These are phyloP conservation scores for Sinonovacula constricta DNA, from an alignment of 1,140 invertebrate species.

Conservation along the genomic window DNA sequence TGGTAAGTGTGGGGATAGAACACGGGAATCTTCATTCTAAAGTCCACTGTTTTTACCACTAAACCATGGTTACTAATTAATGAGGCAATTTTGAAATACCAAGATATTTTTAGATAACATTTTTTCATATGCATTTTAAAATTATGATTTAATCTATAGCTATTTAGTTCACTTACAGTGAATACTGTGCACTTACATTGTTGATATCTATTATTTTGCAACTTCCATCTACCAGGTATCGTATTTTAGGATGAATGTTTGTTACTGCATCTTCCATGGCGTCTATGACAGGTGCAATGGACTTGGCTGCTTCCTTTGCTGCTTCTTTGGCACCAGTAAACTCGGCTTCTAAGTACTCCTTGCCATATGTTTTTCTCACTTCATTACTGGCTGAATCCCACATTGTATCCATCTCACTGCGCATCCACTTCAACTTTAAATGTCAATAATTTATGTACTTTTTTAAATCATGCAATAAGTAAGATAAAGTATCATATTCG, in stretches of 20 bases:
- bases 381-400: constrained; percentile 56
- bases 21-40: too few species aligned
- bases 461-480: too few species aligned
- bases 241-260: constrained; percentile 36
- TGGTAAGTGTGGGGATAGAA: too few species aligned
- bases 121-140: too few species aligned
- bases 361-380: constrained; percentile 57
- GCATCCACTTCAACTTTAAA: constrained; percentile 54
- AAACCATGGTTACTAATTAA: too few species aligned
- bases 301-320: constrained; percentile 49
- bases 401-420: constrained; percentile 47
- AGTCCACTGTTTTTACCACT: too few species aligned
- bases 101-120: too few species aligned
- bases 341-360: constrained; percentile 58
- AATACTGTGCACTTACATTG: constrained; percentile 59
- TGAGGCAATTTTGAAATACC: too few species aligned
- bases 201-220: constrained; percentile 59
- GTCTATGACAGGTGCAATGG: constrained; percentile 60
- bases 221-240: constrained; percentile 65
- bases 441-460: too few species aligned
- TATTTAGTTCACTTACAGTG: too few species aligned
- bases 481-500: too few species aligned
- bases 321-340: constrained; percentile 42
- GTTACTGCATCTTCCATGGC: constrained; percentile 62
- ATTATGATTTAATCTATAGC: too few species aligned